phyloP scores from a whole-genome alignment of 2,888 invertebrate genomes.

The Lacanobia oleracea region DNA sequence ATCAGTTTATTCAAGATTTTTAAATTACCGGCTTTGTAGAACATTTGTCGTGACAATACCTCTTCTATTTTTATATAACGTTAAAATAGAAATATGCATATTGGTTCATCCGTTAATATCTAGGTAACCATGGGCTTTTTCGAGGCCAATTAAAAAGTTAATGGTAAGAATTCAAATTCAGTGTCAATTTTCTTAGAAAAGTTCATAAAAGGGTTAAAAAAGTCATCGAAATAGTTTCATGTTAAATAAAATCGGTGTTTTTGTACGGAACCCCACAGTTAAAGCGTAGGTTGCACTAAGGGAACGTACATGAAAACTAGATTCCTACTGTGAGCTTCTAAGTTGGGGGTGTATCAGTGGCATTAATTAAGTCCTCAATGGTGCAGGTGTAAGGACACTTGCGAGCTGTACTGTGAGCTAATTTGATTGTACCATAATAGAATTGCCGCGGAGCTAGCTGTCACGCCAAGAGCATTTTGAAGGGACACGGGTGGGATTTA shows the following conservation, averaged over 20 bases:
- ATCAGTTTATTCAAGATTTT: conserved; percentile 1
- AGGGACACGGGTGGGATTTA: too few species aligned
- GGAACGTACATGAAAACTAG: neutral
- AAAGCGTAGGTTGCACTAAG: conserved; percentile 4
- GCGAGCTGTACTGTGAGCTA: too few species aligned
- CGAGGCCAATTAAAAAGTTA: neutral
- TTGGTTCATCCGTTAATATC: neutral
- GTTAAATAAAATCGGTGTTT: conserved; percentile 1
- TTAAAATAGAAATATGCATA: neutral
- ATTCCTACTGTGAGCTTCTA: neutral
- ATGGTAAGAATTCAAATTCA: neutral
- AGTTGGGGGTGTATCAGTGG: too few species aligned
- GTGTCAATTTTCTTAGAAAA: conserved; percentile 22
- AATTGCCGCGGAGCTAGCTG: neutral
- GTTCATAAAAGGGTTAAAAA: conserved; percentile 3
- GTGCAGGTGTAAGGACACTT: too few species aligned
- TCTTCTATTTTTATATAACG: too few species aligned
- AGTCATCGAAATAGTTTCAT: neutral
- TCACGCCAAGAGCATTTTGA: too few species aligned
- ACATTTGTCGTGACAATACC: conserved; percentile 12
- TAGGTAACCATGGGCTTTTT: neutral
- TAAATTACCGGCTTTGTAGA: neutral
- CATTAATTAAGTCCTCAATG: too few species aligned
- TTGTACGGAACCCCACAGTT: neutral
- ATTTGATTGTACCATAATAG: neutral